A percentile compares a stretch with the other conserved stretches of the same genome.
phyloP scores from a whole-genome alignment of 2,888 invertebrate species.

The Diadromus collaris region DNA sequence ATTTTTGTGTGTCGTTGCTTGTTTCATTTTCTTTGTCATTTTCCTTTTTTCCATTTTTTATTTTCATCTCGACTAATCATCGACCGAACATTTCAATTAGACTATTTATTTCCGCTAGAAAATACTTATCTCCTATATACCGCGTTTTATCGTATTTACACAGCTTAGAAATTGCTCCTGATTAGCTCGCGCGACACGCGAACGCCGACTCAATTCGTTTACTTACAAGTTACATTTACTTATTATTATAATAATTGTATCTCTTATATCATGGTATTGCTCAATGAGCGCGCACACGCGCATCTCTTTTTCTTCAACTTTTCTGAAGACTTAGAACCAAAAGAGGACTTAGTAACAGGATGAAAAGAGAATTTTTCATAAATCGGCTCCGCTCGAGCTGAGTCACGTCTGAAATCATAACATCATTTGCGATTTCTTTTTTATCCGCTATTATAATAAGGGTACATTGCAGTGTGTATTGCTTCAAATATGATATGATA shows the following conservation, averaged over 20 bases:
- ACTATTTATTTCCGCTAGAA: conserved; percentile 60
- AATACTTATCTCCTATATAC: conserved; percentile 55
- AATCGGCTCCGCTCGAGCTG: background rate
- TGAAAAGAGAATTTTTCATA: conserved; percentile 16
- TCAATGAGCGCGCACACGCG: conserved; percentile 58
- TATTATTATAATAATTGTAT: conserved; percentile 58
- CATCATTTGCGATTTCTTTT: conserved; percentile 12
- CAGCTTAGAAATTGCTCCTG: conserved; percentile 76
- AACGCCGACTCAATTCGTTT: conserved; percentile 56
- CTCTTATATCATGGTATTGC: conserved; percentile 67
- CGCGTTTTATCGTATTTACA: conserved; percentile 68
- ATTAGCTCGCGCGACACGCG: conserved; percentile 69
- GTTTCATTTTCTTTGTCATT: conserved; percentile 4
- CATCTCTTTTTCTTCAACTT: conserved; percentile 10
- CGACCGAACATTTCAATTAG: conserved; percentile 56
- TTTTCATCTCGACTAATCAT: conserved; percentile 39
- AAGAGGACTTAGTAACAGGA: conserved; percentile 6
- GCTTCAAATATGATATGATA: conserved; percentile 79
- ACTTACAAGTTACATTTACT: conserved; percentile 54
- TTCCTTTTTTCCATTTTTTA: conserved; percentile 21
- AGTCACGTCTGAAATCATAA: conserved; percentile 20
- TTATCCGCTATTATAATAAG: conserved; percentile 52
- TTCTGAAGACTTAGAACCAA: conserved; percentile 54
- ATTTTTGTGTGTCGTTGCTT: conserved; percentile 57
- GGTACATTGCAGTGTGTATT: conserved; percentile 70